A percentile compares a stretch with the other conserved stretches of the same genome.
These are phyloP conservation scores for Malacosoma neustria DNA, from an alignment of 2,888 invertebrate genomes.

Conservation along the genomic window DNA sequence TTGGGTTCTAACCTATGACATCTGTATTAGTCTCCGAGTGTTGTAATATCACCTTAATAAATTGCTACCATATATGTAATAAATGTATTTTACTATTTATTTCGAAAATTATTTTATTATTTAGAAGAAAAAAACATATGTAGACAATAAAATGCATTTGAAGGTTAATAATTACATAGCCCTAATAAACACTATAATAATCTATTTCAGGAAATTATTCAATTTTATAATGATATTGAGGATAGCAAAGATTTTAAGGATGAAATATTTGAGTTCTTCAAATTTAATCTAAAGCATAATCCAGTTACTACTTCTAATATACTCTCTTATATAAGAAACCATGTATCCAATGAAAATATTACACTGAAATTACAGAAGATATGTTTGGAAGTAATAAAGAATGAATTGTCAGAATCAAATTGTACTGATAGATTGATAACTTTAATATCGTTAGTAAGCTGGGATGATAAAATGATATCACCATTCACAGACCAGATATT, in stretches of 20 bases:
- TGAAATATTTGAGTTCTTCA: slow-evolving; percentile 48
- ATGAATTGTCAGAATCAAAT: slow-evolving; percentile 39
- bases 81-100: slow-evolving; percentile 1
- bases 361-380: slow-evolving; percentile 39
- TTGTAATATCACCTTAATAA: too few relatives aligned
- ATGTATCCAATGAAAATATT: slow-evolving; percentile 25
- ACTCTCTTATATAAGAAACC: slow-evolving; percentile 37
- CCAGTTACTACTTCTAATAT: slow-evolving; percentile 53
- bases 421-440: slow-evolving; percentile 49
- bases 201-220: slow-evolving; percentile 53
- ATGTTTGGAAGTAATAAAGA: slow-evolving; percentile 45
- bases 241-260: slow-evolving; percentile 38
- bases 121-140: too few relatives aligned
- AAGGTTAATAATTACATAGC: slow-evolving; percentile 1
- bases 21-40: too few relatives aligned
- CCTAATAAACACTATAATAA: too few relatives aligned
- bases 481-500: slow-evolving; percentile 42
- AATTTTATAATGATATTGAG: slow-evolving; percentile 40
- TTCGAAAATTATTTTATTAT: too few relatives aligned
- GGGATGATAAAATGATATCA: slow-evolving; percentile 38
- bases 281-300: slow-evolving; percentile 51
- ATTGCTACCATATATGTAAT: too few relatives aligned
- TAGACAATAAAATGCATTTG: too few relatives aligned
- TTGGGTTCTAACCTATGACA: too few relatives aligned
- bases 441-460: slow-evolving; percentile 47